Evolutionary conservation across 2,888 invertebrate species (phyloP).

Genomic region (Leucozona laternaria): DNA sequence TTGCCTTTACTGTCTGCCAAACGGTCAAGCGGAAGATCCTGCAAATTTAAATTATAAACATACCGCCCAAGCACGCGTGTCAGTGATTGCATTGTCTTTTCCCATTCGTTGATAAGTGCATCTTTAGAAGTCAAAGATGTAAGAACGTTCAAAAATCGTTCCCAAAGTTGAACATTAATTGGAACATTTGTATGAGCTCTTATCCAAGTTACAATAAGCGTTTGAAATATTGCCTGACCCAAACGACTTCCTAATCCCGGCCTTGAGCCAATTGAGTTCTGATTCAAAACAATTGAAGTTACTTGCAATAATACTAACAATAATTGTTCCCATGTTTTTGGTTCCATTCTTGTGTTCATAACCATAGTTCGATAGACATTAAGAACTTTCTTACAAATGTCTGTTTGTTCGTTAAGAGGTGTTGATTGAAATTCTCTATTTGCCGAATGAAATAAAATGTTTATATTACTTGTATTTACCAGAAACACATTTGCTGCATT

Average conservation of each 20-base stretch:
- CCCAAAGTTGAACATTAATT: slow-evolving; percentile 95
- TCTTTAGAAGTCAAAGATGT: slow-evolving; percentile 96
- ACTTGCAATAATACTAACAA: slow-evolving; percentile 94
- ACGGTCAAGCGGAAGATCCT: slow-evolving; percentile 92
- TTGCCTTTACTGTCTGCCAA: slow-evolving; percentile 92
- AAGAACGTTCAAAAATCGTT: slow-evolving; percentile 94
- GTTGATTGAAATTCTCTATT: slow-evolving; percentile 86
- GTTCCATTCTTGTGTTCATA: slow-evolving; percentile 97
- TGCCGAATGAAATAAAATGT: slow-evolving; percentile 85
- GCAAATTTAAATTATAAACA: slow-evolving; percentile 96
- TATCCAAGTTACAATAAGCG: slow-evolving; percentile 98
- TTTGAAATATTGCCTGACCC: slow-evolving; percentile 95
- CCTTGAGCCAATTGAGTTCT: slow-evolving; percentile 90
- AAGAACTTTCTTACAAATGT: slow-evolving; percentile 97
- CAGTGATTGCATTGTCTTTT: slow-evolving; percentile 98
- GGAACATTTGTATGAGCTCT: slow-evolving; percentile 97
- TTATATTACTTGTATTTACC: slow-evolving; percentile 84
- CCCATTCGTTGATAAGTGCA: slow-evolving; percentile 97
- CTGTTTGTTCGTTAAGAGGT: slow-evolving; percentile 95
- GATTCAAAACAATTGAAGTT: slow-evolving; percentile 94
- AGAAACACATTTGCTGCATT: slow-evolving; percentile 98
- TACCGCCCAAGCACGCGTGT: slow-evolving; percentile 97
- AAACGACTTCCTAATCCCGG: slow-evolving; percentile 88
- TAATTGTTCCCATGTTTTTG: slow-evolving; percentile 96
- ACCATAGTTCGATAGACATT: slow-evolving; percentile 98